These are phyloP conservation scores for Pseudachorutes palmiensis DNA, from an alignment of 1,140 invertebrate genomes.

Conservation along the genomic window DNA sequence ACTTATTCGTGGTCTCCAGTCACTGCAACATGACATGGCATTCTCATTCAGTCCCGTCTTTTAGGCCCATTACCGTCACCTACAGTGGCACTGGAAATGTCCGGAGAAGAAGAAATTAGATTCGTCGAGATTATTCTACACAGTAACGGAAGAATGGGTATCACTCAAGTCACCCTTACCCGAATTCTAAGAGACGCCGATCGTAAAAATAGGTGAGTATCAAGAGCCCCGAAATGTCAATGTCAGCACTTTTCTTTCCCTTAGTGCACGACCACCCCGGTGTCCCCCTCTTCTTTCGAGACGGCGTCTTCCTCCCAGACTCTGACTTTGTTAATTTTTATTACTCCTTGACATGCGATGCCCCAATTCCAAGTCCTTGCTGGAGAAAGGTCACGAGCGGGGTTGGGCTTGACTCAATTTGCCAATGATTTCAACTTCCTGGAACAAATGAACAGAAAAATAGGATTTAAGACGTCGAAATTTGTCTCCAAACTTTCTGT, in stretches of 20 bases:
- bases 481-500: no score
- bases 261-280: no score
- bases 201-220: neutral
- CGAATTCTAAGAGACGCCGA: neutral
- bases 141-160: no score
- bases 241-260: slow-evolving; percentile 4
- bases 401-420: no score
- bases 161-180: no score
- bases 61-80: neutral
- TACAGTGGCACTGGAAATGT: neutral
- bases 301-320: neutral
- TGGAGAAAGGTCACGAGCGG: neutral
- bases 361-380: neutral
- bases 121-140: neutral
- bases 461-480: no score
- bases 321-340: neutral
- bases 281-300: neutral
- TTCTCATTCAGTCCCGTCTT: neutral
- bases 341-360: neutral
- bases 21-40: slow-evolving; percentile 6
- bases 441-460: no score
- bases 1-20: neutral
- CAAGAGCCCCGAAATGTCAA: neutral
- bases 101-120: neutral
- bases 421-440: no score